phyloP scores from a whole-genome alignment of 2,888 invertebrate species.

The Diaphora mendica region DNA sequence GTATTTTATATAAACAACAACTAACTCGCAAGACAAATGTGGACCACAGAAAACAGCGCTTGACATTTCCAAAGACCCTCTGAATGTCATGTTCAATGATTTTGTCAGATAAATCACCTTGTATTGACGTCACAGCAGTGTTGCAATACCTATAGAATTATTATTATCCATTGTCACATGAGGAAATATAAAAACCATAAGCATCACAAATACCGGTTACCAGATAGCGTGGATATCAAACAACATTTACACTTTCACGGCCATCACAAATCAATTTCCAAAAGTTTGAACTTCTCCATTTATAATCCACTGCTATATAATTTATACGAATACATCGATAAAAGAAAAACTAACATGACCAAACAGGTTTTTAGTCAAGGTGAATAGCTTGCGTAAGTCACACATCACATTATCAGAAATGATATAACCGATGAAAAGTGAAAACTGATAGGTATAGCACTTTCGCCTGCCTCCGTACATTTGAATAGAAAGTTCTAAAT shows the following conservation, averaged over 20 bases:
- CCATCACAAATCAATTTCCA: conserved; percentile 17
- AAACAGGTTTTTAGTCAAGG: conserved; percentile 25
- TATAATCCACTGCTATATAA: conserved; percentile 12
- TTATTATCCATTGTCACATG: not conserved
- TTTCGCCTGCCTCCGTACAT: conserved; percentile 74
- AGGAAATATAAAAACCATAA: conserved; percentile 3
- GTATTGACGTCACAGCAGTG: not conserved
- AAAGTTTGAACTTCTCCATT: conserved; percentile 26
- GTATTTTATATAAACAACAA: not conserved
- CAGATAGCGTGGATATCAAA: not conserved
- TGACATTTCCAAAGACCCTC: no score
- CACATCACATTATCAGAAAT: conserved; percentile 52
- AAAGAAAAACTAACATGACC: conserved; percentile 21
- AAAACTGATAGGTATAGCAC: conserved; percentile 64
- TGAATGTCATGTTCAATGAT: no score
- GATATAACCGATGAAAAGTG: conserved; percentile 70
- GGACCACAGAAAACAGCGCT: no score
- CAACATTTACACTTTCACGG: conserved; percentile 26
- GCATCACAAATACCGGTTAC: conserved; percentile 4
- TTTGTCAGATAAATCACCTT: not conserved
- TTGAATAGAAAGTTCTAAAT: conserved; percentile 74
- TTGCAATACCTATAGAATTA: not conserved
- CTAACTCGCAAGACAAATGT: not conserved
- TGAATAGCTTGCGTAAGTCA: conserved; percentile 25
- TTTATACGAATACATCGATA: conserved; percentile 18